Evolutionary conservation across 2,888 invertebrate species (phyloP).

Genomic region (Ryuthela nishihirai): DNA sequence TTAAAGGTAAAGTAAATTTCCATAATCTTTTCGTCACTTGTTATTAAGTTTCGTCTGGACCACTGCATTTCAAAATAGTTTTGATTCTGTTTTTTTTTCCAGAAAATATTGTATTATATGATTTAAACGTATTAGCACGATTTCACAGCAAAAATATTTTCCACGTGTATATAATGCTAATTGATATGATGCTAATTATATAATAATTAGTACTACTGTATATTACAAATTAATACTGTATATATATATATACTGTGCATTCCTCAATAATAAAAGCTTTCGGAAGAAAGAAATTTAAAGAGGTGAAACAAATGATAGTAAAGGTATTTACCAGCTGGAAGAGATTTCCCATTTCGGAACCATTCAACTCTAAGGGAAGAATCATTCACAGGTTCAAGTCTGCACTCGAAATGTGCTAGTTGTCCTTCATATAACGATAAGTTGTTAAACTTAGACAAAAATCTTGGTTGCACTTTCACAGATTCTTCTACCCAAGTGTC

Average conservation of each 20-base stretch:
- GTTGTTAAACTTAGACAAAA: conserved; percentile 81
- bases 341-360: conserved; percentile 90
- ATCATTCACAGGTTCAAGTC: conserved; percentile 88
- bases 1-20: no score
- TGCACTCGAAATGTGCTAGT: conserved; percentile 87
- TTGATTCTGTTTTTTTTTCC: no score
- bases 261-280: no score
- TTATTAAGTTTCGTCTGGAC: no score
- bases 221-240: no score
- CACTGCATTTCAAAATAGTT: no score
- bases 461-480: conserved; percentile 65
- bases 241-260: no score
- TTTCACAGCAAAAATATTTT: background rate
- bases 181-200: background rate
- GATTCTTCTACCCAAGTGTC: conserved; percentile 80
- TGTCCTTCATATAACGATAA: conserved; percentile 75
- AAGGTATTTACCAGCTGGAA: conserved; percentile 76
- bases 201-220: no score
- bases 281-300: no score
- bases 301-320: background rate
- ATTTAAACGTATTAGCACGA: no score
- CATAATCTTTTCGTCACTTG: no score
- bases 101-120: no score
- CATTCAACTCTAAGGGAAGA: conserved; percentile 88
- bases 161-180: background rate